Conservation (phyloP, 2,113 vertebrate genomes). For the Halichoerus grypus region DNA sequence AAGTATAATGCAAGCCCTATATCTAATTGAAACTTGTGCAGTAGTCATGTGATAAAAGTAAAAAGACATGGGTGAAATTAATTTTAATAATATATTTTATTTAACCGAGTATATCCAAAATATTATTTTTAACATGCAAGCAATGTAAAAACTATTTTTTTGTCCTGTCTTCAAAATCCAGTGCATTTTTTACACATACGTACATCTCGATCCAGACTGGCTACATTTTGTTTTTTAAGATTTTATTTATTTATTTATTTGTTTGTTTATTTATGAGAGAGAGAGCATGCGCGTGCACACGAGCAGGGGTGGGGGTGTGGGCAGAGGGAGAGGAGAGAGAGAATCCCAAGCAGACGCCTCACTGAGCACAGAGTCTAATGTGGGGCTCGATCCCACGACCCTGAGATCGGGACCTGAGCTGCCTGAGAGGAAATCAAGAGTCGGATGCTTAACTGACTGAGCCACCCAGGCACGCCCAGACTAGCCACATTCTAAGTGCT, state of each 20-base stretch:
- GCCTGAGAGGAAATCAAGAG: not conserved
- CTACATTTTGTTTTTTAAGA: not conserved
- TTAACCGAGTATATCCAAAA: not conserved
- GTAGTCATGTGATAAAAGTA: not conserved
- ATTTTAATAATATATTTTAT: slow-evolving; percentile 17
- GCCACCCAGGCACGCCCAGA: not conserved
- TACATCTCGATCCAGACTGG: not conserved
- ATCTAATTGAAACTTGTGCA: not conserved
- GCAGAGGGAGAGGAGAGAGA: not conserved
- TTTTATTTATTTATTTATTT: not conserved
- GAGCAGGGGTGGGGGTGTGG: not conserved
- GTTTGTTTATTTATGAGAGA: not conserved
- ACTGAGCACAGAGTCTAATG: not conserved
- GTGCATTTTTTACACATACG: not conserved
- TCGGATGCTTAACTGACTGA: not conserved
- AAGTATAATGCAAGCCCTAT: not conserved
- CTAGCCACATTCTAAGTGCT: not conserved
- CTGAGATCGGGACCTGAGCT: not conserved
- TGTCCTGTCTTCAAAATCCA: not conserved
- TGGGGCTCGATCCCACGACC: not conserved
- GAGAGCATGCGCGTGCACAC: not conserved
- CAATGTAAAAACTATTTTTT: not conserved
- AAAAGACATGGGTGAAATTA: not conserved
- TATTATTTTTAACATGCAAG: not conserved
- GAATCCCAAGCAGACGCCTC: not conserved